Base-by-base conservation (phyloP, 1,140 invertebrate species). In the Ctenoplectra terminalis region DNA sequence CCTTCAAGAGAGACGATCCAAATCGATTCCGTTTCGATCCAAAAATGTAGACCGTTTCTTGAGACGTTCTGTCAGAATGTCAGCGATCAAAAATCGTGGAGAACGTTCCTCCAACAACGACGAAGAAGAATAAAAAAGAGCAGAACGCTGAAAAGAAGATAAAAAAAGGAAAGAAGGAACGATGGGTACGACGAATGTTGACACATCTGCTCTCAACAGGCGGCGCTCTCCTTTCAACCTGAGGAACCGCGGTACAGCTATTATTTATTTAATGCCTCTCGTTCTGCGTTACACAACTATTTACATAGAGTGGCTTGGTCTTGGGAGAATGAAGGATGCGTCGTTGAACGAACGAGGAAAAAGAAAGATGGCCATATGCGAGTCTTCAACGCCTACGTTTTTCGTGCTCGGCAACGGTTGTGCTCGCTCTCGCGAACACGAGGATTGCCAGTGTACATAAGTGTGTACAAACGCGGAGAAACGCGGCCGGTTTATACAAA, bases 191-290 rank as follows among this genome's bases (percentile, higher is more conserved):
- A 73, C 46, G 61, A 79, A 89, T 91, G 86, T 91, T 91, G 87
- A 91, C 86, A 90, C 86, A 89, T 90, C 86, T 90, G 85, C 84
- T 91, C 85, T 87, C 80, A 78, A 80, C 80, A 78, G 82, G 84
- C 83, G 85, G 81, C 86, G 84, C 84, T 91, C 78, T 87, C 82
- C 87, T 91, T 91, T 91, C 85, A 89, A 89, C 83, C 89, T 81
- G 76, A 81, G 84, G 86, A 89, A 88, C 84, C 88, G 86, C 79
- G 84, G 70, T 83, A 76, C 76, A 86, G 80, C 87, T 90, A 90
- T 91, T 92, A 90, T 91, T 92, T 92, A 91, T 92, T 92, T 92
- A 90, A 91, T 92, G 86, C 84, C 89, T 91, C 86, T 90, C 87
- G 88, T 90, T 89, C 87, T 87, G 84, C 89, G 89, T 92, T 91